Evolutionary conservation across 35 echinoderm and acorn worm genomes (phyloP), one percentile per base, ranked within the genome.

Genomic region (Ophiothrix spiculata): DNA sequence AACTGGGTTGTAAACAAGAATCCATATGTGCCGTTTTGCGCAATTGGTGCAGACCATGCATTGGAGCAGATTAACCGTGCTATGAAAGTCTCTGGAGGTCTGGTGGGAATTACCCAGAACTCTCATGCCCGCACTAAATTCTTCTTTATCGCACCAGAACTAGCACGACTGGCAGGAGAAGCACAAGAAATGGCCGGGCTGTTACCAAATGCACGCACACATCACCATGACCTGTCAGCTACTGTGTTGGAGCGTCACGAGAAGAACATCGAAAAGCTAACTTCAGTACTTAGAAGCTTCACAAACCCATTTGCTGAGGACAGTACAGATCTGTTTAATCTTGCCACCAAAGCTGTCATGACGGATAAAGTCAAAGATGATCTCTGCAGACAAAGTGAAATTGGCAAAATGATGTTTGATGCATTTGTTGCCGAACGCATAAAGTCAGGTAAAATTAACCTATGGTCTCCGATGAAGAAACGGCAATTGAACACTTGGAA

Each of bases 1-100:
- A 89, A 89, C 40, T 89, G 64, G 36, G 41, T 69, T 64, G 87
- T 89, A 32, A 89, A 89, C 56, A 81, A 81, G 28, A 89, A 73
- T 39, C 6, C 13, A 6, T n/a, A n/a, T n/a, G 42, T 89, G 0
- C 56, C 78, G 23, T 89, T 89, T 39, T 89, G 87, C 82, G 78
- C 77, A 36, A 64, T 81, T 39, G 87, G 78, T 81, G 40, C 63
- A 4, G 87, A 89, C 36, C 87, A 89, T 79, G 86, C 76, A 0
- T 36, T 88, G 8, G 86, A 81, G 49, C 56, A 89, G 4, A 35
- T 69, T 19, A 89, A 89, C 73, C 28, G 78, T 1, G 6, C 21
- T 31, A 81, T 89, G 87, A 89, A 89, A 82, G 77, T 89, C 25
- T 54, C 49, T 80, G 87, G 77, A 69, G 87, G 78, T 1, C 34